Base-by-base conservation (phyloP, 2,113 vertebrate species). In the Bos taurus region DNA sequence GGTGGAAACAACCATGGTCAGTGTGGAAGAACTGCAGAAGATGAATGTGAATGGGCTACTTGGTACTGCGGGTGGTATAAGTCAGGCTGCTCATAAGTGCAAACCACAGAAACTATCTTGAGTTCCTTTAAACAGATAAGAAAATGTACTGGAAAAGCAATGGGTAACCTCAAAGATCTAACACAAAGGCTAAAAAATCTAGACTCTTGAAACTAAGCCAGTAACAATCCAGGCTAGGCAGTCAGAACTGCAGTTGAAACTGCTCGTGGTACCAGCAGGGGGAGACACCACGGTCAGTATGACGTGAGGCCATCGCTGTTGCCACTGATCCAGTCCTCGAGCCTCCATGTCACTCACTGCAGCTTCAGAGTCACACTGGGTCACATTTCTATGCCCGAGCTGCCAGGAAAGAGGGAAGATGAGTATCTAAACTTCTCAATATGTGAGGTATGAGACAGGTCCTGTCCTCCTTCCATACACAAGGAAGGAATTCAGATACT, bases 91-190 rank as follows among this genome's bases (percentile, higher is more conserved):
- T 90, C 5, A 1, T 57, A 74, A 80, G 26, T 50, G 46, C 71
- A 90, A 89, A 26, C 52, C 92, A 95, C 54, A 95, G 88, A 83
- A 95, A 95, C 23, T 23, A 48, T 30, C 77, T 50, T 30, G 54
- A 16, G 54, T 77, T 93, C 52, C 54, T 94, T 88, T 88, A 91
- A 88, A 92, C 54, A 89, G 60, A 90, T 91, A 95, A 91, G 28
- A 14, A 90, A 89, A 89, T 86, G 87, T 60, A 91, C 16, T 93
- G 52, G 30, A 25, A 83, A 80, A 94, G 90, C 26, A 88, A 60
- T 25, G 30, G 15, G 7, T 78, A 93, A 67, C 48, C 28, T 82
- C 46, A 85, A 57, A 91, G 60, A 89, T 67, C 40, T 25, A 98
- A 89, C 14, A 80, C 12, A 60, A 91, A 11, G 25, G 9, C n/a